Base-by-base conservation (phyloP, 2,888 invertebrate genomes). In the Minunthozetes semirufus region DNA sequence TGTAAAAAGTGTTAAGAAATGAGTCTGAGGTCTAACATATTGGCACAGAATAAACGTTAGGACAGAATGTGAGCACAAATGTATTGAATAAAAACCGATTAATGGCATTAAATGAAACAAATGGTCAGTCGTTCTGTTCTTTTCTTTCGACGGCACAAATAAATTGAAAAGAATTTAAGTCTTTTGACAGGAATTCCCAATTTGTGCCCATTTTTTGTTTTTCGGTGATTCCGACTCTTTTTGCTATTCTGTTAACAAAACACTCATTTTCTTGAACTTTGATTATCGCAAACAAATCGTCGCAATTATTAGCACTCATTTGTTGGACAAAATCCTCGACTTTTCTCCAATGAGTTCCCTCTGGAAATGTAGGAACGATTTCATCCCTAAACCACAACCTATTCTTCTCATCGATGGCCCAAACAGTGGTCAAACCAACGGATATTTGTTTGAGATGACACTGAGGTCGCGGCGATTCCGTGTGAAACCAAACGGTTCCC, bases 401-500 rank as follows among this genome's bases (percentile, higher is more conserved):
- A 42, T 90, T 90, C 78, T 87, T 87, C 27, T 87, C 86, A 79
- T 93, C 91, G 38, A 94, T 82, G 0, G 89, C 91, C 93, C 94
- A 94, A 9, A 94, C 89, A 0, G 89, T 87, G 29, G 86, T 85
- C 33, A 85, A 84, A 1, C 91, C 91, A 19, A 89, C 88, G 0
- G 91, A 89, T 38, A 94, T 87, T 80, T 89, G 87, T 81, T 90
- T 91, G 68, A 92, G 86, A 5, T 80, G 77, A 74, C 88, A 87
- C 15, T 86, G 86, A 15, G 86, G 86, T 48, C 86, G 84, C 0
- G 89, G 87, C 6, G 89, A 85, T 81, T 93, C 93, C 75, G 94
- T 89, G 77, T 89, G 86, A 80, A 90, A 88, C 94, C 94, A 94
- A 75, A 87, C 61, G 19, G 72, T 63, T 66, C 78, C 79, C 42